A percentile compares a stretch with the other conserved stretches of the same genome.
phyloP scores from a whole-genome alignment of 1,140 invertebrate species.

The Heliconius melpomene region DNA sequence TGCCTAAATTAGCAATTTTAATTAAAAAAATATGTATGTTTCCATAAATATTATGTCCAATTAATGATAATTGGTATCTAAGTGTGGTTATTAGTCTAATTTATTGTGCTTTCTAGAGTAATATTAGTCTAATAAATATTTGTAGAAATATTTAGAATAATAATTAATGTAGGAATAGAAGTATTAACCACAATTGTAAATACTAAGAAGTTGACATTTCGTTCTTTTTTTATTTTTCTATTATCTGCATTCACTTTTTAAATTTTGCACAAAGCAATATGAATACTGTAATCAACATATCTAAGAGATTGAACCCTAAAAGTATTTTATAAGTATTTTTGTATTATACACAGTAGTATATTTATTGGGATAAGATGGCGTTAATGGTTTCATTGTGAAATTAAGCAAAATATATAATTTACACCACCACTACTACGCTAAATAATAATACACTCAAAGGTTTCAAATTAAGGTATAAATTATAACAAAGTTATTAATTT shows the following conservation, averaged over 20 bases:
- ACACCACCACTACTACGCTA: no score
- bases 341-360: slow-evolving; percentile 2
- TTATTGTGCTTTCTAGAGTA: not conserved
- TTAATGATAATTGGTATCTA: not conserved
- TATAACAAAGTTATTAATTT: no score
- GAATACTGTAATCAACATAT: not conserved
- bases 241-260: not conserved
- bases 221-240: not conserved
- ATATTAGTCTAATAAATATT: not conserved
- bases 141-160: not conserved
- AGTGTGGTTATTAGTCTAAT: not conserved
- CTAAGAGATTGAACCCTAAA: not conserved
- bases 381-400: no score
- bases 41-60: not conserved
- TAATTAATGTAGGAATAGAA: not conserved
- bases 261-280: not conserved
- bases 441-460: no score
- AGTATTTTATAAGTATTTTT: slow-evolving; percentile 8
- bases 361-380: not conserved
- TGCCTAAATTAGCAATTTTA: not conserved
- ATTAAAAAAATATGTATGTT: not conserved
- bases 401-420: no score
- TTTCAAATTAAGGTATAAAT: no score
- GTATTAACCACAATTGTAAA: not conserved
- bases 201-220: not conserved